Percentiles rank a stretch among this genome's conserved stretches.
Evolutionary conservation across 2,888 invertebrate species (phyloP).

Genomic region (Sarcophaga variegata): DNA sequence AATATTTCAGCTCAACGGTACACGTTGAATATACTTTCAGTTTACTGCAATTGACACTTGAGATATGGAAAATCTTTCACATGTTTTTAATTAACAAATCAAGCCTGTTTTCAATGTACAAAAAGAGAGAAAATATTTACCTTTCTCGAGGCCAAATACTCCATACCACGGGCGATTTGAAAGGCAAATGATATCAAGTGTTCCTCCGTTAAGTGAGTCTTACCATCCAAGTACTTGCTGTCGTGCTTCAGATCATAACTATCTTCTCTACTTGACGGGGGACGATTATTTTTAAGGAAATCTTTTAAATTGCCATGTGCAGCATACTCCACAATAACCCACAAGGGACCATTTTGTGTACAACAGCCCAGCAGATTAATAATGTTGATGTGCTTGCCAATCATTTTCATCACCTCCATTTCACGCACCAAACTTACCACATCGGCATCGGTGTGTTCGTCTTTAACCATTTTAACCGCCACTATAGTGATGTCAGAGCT

Average conservation of each 20-base stretch:
- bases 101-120: background rate
- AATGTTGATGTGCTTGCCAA: constrained; percentile 98
- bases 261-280: constrained; percentile 70
- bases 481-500: constrained; percentile 85
- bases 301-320: constrained; percentile 97
- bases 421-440: constrained; percentile 98
- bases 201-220: constrained; percentile 88
- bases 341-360: constrained; percentile 94
- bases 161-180: constrained; percentile 99
- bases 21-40: no score
- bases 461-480: constrained; percentile 99
- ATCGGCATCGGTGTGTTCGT: constrained; percentile 98
- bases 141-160: constrained; percentile 96
- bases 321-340: constrained; percentile 94
- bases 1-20: no score
- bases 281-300: constrained; percentile 91
- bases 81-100: background rate
- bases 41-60: no score
- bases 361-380: constrained; percentile 98
- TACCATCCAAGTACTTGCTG: constrained; percentile 75
- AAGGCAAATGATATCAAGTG: constrained; percentile 97
- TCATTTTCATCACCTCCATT: constrained; percentile 99
- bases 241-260: constrained; percentile 73
- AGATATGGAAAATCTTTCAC: background rate
- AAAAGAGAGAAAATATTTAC: constrained; percentile 68